Evolutionary conservation across 2,797 vertebrate species (phyloP).

Genomic region (Chrysolophus pictus): DNA sequence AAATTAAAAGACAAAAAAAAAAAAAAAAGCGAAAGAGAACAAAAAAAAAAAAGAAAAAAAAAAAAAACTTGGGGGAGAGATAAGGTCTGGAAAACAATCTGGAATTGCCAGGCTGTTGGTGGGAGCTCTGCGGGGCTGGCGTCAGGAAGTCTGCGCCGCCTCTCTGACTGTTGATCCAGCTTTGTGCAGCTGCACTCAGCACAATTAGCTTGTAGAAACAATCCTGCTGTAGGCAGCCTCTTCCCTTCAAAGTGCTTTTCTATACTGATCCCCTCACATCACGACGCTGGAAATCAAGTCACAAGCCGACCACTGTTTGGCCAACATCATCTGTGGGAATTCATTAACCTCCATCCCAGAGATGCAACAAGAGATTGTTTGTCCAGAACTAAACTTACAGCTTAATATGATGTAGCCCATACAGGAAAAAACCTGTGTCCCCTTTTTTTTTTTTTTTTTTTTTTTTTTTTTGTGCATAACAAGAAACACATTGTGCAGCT

Average conservation of each 20-base stretch:
- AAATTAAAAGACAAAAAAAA: conserved; percentile 51
- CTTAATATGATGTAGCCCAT: conserved; percentile 80
- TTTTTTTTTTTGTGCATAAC: background rate
- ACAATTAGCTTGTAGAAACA: conserved; percentile 83
- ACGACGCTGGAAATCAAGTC: conserved; percentile 74
- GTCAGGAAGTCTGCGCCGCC: conserved; percentile 86
- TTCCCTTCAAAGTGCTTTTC: conserved; percentile 81
- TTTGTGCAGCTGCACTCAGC: conserved; percentile 83
- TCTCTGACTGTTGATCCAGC: conserved; percentile 84
- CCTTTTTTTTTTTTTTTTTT: background rate
- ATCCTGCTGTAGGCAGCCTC: conserved; percentile 81
- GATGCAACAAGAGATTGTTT: conserved; percentile 79
- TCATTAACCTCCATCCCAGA: conserved; percentile 77
- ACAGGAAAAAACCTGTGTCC: conserved; percentile 73
- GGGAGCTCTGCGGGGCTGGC: conserved; percentile 86
- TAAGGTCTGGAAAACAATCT: conserved; percentile 86
- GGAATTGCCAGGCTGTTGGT: conserved; percentile 81
- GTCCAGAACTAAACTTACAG: conserved; percentile 81
- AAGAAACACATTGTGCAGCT: too few species aligned
- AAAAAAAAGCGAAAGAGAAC: conserved; percentile 47
- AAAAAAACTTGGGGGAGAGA: conserved; percentile 74
- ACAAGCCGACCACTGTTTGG: conserved; percentile 78
- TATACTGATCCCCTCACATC: conserved; percentile 78
- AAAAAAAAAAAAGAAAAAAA: conserved; percentile 37
- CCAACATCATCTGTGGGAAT: conserved; percentile 82